Evolutionary conservation across 2,797 vertebrate genomes (phyloP).

Genomic region (Echiichthys vipera): DNA sequence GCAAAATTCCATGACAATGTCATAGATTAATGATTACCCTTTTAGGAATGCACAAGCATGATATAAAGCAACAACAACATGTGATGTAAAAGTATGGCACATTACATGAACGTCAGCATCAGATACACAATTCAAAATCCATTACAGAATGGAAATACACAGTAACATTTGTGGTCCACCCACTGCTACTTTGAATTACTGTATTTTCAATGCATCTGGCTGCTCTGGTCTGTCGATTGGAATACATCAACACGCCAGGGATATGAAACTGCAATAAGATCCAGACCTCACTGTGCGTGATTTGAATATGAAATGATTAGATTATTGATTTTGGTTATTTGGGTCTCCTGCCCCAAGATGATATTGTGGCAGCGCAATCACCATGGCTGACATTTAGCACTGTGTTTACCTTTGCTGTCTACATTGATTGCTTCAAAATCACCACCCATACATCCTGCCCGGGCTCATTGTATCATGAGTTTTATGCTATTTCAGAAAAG

Average conservation of each 20-base stretch:
- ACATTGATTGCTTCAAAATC: slow-evolving; percentile 80
- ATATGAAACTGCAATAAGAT: slow-evolving; percentile 80
- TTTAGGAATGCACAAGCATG: neutral
- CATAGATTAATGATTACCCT: neutral
- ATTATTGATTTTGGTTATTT: slow-evolving; percentile 83
- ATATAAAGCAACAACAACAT: neutral
- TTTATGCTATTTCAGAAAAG: slow-evolving; percentile 59
- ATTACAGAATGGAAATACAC: slow-evolving; percentile 20
- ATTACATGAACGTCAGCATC: slow-evolving; percentile 1
- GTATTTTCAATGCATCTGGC: slow-evolving; percentile 63
- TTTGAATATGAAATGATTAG: slow-evolving; percentile 85
- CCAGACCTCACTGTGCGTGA: slow-evolving; percentile 71
- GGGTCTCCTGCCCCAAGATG: slow-evolving; percentile 66
- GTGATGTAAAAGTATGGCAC: neutral
- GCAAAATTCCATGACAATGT: neutral
- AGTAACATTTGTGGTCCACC: slow-evolving; percentile 30
- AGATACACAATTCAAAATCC: slow-evolving; percentile 30
- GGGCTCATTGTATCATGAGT: slow-evolving; percentile 68
- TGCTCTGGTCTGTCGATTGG: slow-evolving; percentile 71
- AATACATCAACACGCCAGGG: slow-evolving; percentile 71
- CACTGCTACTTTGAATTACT: slow-evolving; percentile 54
- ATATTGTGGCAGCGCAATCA: slow-evolving; percentile 78
- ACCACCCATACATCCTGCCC: slow-evolving; percentile 62
- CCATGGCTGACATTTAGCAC: slow-evolving; percentile 81
- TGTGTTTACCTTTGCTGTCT: slow-evolving; percentile 81